phyloP scores from a whole-genome alignment of 2,888 invertebrate species.

The Melanotus villosus region DNA sequence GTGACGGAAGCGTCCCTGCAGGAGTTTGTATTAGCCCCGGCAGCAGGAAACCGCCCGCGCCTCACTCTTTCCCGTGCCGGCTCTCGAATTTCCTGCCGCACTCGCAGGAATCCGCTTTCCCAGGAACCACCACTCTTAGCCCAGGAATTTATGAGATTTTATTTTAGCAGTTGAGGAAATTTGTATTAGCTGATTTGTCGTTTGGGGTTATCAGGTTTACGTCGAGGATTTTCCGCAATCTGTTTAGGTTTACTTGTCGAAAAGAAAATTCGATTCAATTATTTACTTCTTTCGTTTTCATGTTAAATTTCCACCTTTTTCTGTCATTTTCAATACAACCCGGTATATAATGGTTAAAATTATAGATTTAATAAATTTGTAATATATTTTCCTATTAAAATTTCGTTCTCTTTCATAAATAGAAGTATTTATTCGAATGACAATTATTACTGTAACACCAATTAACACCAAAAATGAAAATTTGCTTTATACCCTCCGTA shows the following conservation, averaged over 20 bases:
- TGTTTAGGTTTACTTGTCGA: conserved; percentile 4
- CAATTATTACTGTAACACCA: no score
- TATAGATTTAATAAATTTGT: no score
- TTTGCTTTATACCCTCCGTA: no score
- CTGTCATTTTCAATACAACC: no score
- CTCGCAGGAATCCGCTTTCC: conserved; percentile 45
- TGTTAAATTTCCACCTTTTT: no score
- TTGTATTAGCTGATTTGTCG: conserved; percentile 62
- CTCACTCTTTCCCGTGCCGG: conserved; percentile 59
- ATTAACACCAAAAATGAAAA: no score
- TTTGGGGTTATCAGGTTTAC: conserved; percentile 50
- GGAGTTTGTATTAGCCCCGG: conserved; percentile 53
- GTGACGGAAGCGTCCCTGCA: conserved; percentile 51
- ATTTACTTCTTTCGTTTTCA: background rate
- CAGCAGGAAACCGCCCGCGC: conserved; percentile 60
- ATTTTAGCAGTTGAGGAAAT: conserved; percentile 58
- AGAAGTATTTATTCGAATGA: no score
- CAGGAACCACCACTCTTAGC: conserved; percentile 47
- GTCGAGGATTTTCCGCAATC: conserved; percentile 30
- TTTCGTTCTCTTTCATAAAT: no score
- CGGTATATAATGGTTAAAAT: no score
- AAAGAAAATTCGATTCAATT: background rate
- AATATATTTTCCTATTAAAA: no score
- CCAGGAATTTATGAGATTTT: conserved; percentile 57
- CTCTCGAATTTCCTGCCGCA: conserved; percentile 60